A percentile compares a stretch with the other conserved stretches of the same genome.
These are phyloP conservation scores for Galagoides demidoff DNA, from an alignment of 2,797 vertebrate genomes.

Conservation along the genomic window DNA sequence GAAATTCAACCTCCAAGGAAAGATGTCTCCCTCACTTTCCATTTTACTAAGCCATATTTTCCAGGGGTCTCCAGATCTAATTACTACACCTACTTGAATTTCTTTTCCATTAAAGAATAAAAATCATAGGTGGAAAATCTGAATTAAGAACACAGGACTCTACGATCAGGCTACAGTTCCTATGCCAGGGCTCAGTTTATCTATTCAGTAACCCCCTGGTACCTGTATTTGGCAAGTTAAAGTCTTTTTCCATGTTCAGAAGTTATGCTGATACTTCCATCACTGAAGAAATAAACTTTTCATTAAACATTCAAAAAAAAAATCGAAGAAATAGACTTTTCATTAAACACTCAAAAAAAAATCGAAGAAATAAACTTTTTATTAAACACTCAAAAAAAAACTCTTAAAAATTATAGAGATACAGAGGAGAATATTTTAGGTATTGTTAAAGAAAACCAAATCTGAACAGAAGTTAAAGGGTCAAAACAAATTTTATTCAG, in stretches of 20 bases:
- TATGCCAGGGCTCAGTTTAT: not conserved
- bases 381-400: not conserved
- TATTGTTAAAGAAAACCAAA: not conserved
- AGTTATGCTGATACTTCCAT: not conserved
- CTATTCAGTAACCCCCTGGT: not conserved
- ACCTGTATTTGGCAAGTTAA: not conserved
- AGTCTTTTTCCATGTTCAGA: not conserved
- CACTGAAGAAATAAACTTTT: not conserved
- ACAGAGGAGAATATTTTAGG: not conserved
- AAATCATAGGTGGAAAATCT: not conserved
- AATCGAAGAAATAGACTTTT: not conserved
- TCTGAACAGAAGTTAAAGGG: not conserved
- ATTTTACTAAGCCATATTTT: not conserved
- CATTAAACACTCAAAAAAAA: not conserved
- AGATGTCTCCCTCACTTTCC: not conserved
- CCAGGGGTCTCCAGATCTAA: not conserved
- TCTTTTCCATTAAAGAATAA: not conserved
- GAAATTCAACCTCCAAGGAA: not conserved
- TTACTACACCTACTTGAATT: not conserved
- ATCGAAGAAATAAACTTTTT: not conserved
- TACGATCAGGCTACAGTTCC: not conserved
- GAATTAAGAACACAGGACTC: not conserved
- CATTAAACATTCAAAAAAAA: not conserved
- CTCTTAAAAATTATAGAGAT: not conserved
- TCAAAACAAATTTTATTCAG: not conserved